Base-by-base conservation (phyloP, 2,888 invertebrate genomes). In the Busseola fusca region DNA sequence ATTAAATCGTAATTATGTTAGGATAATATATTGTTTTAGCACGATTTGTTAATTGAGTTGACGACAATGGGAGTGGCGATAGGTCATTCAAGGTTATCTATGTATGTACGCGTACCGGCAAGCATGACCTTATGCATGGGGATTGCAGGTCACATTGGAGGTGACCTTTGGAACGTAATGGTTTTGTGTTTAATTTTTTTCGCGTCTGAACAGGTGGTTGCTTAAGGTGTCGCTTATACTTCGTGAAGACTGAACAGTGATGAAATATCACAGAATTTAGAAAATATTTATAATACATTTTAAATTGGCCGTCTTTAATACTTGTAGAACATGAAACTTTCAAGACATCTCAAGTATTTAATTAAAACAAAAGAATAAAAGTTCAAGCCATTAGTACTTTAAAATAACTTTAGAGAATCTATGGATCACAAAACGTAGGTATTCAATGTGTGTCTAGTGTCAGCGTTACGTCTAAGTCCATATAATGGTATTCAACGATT, bases 71-170 rank as follows among this genome's bases (percentile, higher is more conserved):
- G 80, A 81, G 80, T 82, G 81, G 78, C 78, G 78, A 84, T 94
- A 95, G 95, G 95, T 95, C 95, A 95, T 94, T 94, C 95, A 95
- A 95, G 95, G 95, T 95, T 94, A 95, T 85, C 86, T 85, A 84
- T 89, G 88, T 85, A 84, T 89, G 88, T 87, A 85, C 69, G 70
- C 76, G 82, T 87, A 90, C 93, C 93, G 93, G 95, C 91, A 93
- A 94, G 92, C 93, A 91, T 91, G 92, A 93, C 91, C 92, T 91
- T 91, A 88, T 89, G 86, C 87, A 88, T 87, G 88, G 89, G 87
- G 72, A 78, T 80, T 88, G 80, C 89, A 88, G 92, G 92, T 94
- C 93, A 92, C 90, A 91, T 94, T 94, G 88, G 88, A 83, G 87
- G 87, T 93, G 93, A 95, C 94, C 95, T 95, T 91, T 93, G 69